These are phyloP conservation scores for Xestia ashworthii DNA, from an alignment of 2,888 invertebrate species.

Conservation along the genomic window DNA sequence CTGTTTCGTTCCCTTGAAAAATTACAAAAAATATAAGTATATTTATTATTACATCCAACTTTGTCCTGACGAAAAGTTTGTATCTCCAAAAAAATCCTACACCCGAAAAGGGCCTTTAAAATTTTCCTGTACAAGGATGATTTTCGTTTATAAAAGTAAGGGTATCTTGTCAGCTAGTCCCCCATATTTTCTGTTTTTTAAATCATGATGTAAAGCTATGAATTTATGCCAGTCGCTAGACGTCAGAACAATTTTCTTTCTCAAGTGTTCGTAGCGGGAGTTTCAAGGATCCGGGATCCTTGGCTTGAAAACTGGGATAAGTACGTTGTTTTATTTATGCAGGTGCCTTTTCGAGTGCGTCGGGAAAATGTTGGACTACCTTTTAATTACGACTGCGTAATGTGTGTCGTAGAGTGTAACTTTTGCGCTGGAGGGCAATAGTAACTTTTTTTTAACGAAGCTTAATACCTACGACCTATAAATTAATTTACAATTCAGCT, in stretches of 20 bases:
- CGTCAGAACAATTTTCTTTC: conserved; percentile 81
- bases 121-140: conserved; percentile 9
- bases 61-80: conserved; percentile 59
- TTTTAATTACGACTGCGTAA: conserved; percentile 41
- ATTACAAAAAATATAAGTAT: conserved; percentile 63
- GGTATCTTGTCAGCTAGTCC: conserved; percentile 47
- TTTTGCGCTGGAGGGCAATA: not conserved
- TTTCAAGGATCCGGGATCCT: conserved; percentile 70
- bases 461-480: not conserved
- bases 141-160: conserved; percentile 42
- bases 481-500: not conserved
- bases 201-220: conserved; percentile 85
- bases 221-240: conserved; percentile 80
- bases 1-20: conserved; percentile 54
- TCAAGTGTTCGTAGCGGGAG: conserved; percentile 74
- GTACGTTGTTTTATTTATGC: conserved; percentile 41
- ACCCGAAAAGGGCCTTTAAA: conserved; percentile 36
- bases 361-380: conserved; percentile 16
- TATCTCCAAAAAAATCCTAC: not conserved
- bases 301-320: conserved; percentile 32
- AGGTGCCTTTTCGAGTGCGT: conserved; percentile 38
- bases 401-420: conserved; percentile 14
- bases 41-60: conserved; percentile 64
- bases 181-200: conserved; percentile 77
- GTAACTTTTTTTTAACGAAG: conserved; percentile 5